phyloP scores from a whole-genome alignment of 1,140 invertebrate genomes.

The Mercenaria mercenaria region DNA sequence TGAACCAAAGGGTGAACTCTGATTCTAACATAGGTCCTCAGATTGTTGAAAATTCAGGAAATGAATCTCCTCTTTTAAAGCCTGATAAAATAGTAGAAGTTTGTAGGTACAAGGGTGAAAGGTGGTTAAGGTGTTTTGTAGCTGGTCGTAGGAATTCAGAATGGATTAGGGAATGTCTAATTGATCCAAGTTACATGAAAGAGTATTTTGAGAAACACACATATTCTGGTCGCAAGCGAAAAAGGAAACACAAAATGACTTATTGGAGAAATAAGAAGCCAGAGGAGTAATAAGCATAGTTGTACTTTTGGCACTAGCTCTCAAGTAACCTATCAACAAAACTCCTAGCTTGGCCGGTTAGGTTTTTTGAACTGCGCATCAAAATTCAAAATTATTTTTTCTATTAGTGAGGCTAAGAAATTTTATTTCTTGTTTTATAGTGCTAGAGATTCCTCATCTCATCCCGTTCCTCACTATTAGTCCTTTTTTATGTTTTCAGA shows the following conservation, averaged over 20 bases:
- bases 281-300: neutral
- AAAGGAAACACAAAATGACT: neutral
- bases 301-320: neutral
- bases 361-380: neutral
- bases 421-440: too few relatives aligned
- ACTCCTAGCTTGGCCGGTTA: neutral
- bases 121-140: neutral
- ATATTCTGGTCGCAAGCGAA: neutral
- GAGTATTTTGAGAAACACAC: neutral
- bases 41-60: neutral
- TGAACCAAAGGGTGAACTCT: neutral
- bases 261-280: neutral
- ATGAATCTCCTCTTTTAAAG: neutral
- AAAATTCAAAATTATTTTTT: neutral
- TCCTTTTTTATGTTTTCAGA: constrained; percentile 11
- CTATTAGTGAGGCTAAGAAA: neutral
- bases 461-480: neutral
- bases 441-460: neutral
- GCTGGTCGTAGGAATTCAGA: neutral
- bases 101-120: neutral
- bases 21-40: too few relatives aligned
- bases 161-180: neutral
- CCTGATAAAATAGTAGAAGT: neutral
- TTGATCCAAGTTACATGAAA: neutral
- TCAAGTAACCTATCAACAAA: too few relatives aligned